phyloP scores from a whole-genome alignment of 92 coral and sea anemone species.

The Siderastrea siderea region DNA sequence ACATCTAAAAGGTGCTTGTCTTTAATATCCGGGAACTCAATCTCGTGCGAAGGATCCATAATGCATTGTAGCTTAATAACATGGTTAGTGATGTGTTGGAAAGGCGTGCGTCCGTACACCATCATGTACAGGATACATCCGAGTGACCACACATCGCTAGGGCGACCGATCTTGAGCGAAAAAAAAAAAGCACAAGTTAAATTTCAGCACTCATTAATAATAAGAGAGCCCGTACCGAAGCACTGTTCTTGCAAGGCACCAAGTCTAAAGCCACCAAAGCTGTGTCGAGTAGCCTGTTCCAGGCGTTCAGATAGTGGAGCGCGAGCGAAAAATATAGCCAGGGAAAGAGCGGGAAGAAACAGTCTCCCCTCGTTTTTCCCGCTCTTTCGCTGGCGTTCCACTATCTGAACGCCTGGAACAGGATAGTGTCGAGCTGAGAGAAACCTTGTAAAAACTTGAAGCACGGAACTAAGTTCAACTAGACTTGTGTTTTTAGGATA shows the following conservation, averaged over 20 bases:
- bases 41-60: constrained; percentile 89
- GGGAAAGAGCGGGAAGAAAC: no score
- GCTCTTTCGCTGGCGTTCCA: no score
- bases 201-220: background rate
- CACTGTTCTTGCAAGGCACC: background rate
- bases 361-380: no score
- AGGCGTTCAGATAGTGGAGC: no score
- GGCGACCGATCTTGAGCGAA: constrained; percentile 87
- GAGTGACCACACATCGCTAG: constrained; percentile 98
- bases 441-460: background rate
- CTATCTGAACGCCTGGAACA: no score
- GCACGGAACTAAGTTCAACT: no score
- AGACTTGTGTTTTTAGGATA: background rate
- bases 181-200: background rate
- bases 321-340: no score
- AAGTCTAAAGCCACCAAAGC: no score
- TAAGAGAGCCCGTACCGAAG: background rate
- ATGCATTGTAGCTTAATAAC: constrained; percentile 90
- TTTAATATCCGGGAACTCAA: constrained; percentile 84
- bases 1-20: constrained; percentile 89
- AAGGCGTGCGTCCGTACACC: constrained; percentile 98
- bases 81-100: constrained; percentile 96
- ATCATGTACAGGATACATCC: constrained; percentile 96
- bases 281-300: background rate
- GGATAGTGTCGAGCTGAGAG: background rate